phyloP scores from a whole-genome alignment of 2,113 vertebrate species.

The Caranx ignobilis region DNA sequence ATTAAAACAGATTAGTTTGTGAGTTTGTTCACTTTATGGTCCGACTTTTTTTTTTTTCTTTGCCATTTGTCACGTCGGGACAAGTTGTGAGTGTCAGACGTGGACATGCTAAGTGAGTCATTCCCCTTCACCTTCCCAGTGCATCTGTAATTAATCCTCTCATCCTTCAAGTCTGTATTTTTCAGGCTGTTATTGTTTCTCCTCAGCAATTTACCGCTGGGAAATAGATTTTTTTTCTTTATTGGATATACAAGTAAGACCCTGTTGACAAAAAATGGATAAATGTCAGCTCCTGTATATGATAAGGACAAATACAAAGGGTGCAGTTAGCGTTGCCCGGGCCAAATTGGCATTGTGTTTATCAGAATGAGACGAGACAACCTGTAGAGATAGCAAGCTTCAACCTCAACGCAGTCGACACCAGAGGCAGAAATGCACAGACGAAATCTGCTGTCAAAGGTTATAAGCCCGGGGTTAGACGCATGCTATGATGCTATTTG shows the following conservation, averaged over 20 bases:
- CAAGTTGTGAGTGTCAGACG: background rate
- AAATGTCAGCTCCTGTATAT: slow-evolving; percentile 69
- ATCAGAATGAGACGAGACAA: slow-evolving; percentile 14
- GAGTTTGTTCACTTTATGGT: background rate
- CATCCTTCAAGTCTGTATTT: slow-evolving; percentile 25
- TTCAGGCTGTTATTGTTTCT: slow-evolving; percentile 56
- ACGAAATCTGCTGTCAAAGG: slow-evolving; percentile 41
- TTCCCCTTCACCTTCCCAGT: slow-evolving; percentile 4
- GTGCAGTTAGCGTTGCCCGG: background rate
- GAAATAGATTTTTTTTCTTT: slow-evolving; percentile 58
- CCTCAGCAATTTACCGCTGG: slow-evolving; percentile 50
- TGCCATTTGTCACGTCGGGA: background rate
- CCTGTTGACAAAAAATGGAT: slow-evolving; percentile 73
- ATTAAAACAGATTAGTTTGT: background rate
- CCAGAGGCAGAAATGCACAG: background rate
- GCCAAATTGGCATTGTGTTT: slow-evolving; percentile 51
- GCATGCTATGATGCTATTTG: background rate
- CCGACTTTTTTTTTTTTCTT: background rate
- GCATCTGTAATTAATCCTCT: slow-evolving; percentile 53
- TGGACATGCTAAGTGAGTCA: slow-evolving; percentile 4
- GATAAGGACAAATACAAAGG: slow-evolving; percentile 67
- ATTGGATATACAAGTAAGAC: slow-evolving; percentile 37
- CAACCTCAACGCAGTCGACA: background rate
- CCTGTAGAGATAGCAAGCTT: background rate
- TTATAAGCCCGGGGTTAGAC: background rate